Evolutionary conservation across 1,140 invertebrate genomes (phyloP), one percentile per base, ranked within the genome.

Genomic region (Caerostris darwini): DNA sequence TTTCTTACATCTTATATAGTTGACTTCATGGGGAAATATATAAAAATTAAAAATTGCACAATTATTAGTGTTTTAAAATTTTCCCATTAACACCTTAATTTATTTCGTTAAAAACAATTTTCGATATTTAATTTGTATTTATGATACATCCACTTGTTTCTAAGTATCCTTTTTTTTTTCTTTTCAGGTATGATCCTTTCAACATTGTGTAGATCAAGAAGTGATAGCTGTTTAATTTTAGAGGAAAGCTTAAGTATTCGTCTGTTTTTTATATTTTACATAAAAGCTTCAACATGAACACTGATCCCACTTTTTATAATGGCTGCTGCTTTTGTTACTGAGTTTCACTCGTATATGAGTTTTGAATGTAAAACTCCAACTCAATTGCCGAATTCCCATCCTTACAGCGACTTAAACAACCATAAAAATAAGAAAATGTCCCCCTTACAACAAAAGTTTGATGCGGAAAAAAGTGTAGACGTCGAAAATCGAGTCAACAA

Each of bases 271-370:
- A 58, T 7, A 19, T 14, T 59, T 7, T 59, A 3, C 34, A 19
- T 50, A 88, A 61, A 54, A 14, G 34, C 34, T 53, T 88, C 86
- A 88, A 64, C 5, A 88, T 88, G 86, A 88, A 19, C 56, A 53
- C 71, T 53, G 71, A 0, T 2, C 10, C 50, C 1, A 58, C 7
- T 34, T n/a, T 12, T 19, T 34, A 81, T 54, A 82, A 91, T 93
- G 91, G 64, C 67, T 58, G 77, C 92, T 71, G 61, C 92, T 0
- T n/a, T 77, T 77, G 53, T 93, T 5, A 71, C 83, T 19, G 92
- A 93, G 50, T 59, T 87, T n/a, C 64, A 57, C 7, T 93, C 92
- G 67, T 92, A 12, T 56, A 69, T 90, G 87, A 94, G 12, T 58
- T 67, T 85, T 54, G 12, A 90, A 59, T 90, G 61, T 58, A 50